These are phyloP conservation scores for Sycophila sp. DNA, from an alignment of 1,140 invertebrate genomes.

Conservation along the genomic window DNA sequence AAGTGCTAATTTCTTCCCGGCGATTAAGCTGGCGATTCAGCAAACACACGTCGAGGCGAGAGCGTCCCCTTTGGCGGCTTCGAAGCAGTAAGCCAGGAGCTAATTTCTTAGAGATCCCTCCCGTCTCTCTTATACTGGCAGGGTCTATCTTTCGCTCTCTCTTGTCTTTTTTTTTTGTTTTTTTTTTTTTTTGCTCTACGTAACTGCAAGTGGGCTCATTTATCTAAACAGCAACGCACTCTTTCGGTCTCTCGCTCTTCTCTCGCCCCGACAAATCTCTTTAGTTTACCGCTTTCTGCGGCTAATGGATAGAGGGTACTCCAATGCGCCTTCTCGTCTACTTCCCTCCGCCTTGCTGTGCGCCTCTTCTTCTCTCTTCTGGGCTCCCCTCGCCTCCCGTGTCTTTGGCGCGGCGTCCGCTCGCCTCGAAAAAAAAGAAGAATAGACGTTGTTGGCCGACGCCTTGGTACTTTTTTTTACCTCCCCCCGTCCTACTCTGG, in stretches of 20 bases:
- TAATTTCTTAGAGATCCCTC: no score
- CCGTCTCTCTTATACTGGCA: not conserved
- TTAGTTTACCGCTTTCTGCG: conserved; percentile 26
- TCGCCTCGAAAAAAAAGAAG: conserved; percentile 11
- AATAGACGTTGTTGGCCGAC: not conserved
- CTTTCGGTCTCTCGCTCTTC: not conserved
- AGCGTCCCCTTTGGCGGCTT: no score
- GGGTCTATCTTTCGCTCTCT: conserved; percentile 23
- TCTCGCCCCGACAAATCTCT: conserved; percentile 32
- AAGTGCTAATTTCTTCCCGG: no score
- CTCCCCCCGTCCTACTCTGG: not conserved
- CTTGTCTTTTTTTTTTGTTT: not conserved
- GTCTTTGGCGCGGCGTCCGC: no score
- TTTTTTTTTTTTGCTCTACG: not conserved
- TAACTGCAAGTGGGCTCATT: not conserved
- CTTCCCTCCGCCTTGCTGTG: no score
- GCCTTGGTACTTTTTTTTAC: not conserved
- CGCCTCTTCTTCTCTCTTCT: no score
- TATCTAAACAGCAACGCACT: not conserved
- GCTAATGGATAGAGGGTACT: conserved; percentile 8
- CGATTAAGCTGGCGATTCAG: no score
- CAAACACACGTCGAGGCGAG: no score
- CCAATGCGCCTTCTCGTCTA: not conserved
- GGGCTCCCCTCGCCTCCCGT: no score
- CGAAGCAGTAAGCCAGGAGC: no score